These are phyloP conservation scores for Acanthisitta chloris DNA, from an alignment of 2,113 vertebrate species.

Conservation along the genomic window DNA sequence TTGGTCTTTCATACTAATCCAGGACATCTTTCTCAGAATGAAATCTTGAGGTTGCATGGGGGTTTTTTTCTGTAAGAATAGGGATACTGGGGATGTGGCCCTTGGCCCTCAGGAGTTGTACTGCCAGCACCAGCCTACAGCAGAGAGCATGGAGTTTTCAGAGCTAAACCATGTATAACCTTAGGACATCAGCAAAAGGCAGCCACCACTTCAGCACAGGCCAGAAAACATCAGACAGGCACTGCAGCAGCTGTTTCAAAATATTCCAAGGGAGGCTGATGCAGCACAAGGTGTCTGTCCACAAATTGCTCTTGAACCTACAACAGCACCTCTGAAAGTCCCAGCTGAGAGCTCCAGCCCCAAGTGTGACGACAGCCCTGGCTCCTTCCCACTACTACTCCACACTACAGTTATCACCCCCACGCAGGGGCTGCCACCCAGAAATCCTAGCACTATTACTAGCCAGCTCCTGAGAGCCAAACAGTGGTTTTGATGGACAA, in stretches of 20 bases:
- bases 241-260: background rate
- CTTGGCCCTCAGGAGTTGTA: background rate
- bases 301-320: background rate
- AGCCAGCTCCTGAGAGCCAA: background rate
- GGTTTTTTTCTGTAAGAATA: background rate
- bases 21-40: background rate
- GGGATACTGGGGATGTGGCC: background rate
- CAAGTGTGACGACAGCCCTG: background rate
- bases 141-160: background rate
- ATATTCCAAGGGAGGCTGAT: background rate
- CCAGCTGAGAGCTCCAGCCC: background rate
- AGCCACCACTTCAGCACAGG: background rate
- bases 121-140: background rate
- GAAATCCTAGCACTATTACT: background rate
- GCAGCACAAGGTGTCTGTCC: background rate
- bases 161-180: background rate
- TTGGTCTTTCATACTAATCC: background rate
- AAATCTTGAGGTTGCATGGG: background rate
- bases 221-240: background rate
- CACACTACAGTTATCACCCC: background rate
- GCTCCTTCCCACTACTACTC: background rate
- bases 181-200: background rate
- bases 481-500: background rate
- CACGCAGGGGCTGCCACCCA: rapidly evolving
- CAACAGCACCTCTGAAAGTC: background rate